Evolutionary conservation across 2,113 vertebrate species (phyloP).

Genomic region (Campylomormyrus tamandua): DNA sequence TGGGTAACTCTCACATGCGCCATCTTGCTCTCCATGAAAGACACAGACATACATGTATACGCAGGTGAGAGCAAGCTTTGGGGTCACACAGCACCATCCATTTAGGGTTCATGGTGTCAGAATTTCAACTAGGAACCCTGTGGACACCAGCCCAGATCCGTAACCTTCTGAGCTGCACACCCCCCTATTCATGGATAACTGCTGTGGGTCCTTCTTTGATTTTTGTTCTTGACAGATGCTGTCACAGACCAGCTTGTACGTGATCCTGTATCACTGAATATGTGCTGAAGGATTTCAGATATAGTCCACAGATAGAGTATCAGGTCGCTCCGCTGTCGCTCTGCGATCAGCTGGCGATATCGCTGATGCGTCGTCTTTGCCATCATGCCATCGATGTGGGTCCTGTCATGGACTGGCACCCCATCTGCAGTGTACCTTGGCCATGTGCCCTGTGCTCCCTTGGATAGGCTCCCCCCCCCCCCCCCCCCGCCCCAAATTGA

Average conservation of each 20-base stretch:
- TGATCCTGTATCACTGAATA: not conserved
- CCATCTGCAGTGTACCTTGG: not conserved
- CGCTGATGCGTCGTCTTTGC: not conserved
- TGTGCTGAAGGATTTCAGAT: not conserved
- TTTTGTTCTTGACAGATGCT: not conserved
- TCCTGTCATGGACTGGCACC: not conserved
- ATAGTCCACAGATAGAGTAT: not conserved
- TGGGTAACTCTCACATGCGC: not conserved
- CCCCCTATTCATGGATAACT: not conserved
- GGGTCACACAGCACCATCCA: not conserved
- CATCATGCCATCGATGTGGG: not conserved
- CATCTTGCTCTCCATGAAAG: not conserved
- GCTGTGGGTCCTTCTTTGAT: not conserved
- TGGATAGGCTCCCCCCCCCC: not conserved
- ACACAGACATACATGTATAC: not conserved
- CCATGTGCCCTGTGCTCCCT: not conserved
- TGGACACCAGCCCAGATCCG: not conserved
- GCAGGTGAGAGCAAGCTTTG: not conserved
- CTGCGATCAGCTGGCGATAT: not conserved
- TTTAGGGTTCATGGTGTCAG: not conserved
- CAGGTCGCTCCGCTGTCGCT: not conserved
- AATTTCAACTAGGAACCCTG: not conserved
- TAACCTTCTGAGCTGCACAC: not conserved
- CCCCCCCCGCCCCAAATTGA: not conserved
- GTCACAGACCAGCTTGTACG: not conserved